Evolutionary conservation across 2,797 vertebrate species (phyloP), one percentile per base, ranked within the genome.

Genomic region (Zalophus californianus): DNA sequence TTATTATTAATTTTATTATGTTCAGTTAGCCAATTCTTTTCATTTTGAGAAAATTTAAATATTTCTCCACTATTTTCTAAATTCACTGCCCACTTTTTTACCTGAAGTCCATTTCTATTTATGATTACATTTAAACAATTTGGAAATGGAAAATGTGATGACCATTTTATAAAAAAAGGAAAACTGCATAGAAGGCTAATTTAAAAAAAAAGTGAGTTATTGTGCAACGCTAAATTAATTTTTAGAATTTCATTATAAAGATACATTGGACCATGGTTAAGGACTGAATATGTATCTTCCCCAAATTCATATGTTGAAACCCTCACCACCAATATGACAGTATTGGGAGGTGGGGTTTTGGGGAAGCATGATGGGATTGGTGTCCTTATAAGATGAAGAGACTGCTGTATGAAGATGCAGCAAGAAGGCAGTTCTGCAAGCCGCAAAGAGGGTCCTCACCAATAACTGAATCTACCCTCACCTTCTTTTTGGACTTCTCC

Each of bases 161-260:
- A 90, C 8, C 21, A 90, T 44, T 83, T 93, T 58, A 66, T 8
- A 35, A 68, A 86, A 90, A 82, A 18, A 92, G 86, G 7, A 75
- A 62, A 82, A 91, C 9, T 82, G 27, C 3, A 60, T 15, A 20
- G 41, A 56, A 56, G 38, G 27, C 25, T 11, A 64, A 32, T 64
- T 32, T 41, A 2, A 15, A 27, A 72, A 64, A 94, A 96, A 86
- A 72, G 11, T 77, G 12, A 32, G 52, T 50, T 96, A 94, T 32
- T 96, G 27, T 75, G 25, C 32, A 95, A 54, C 52, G 70, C 66
- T 82, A 64, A 58, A 54, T 44, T 75, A 91, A 66, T 11, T 80
- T 92, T 96, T 89, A 92, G 70, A 75, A 93, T 79, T 93, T 84
- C 35, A 25, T 79, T 92, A 92, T 85, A 97, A 96, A 90, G 58